These are phyloP conservation scores for Pycnonotus jocosus DNA, from an alignment of 2,113 vertebrate species.

Conservation along the genomic window DNA sequence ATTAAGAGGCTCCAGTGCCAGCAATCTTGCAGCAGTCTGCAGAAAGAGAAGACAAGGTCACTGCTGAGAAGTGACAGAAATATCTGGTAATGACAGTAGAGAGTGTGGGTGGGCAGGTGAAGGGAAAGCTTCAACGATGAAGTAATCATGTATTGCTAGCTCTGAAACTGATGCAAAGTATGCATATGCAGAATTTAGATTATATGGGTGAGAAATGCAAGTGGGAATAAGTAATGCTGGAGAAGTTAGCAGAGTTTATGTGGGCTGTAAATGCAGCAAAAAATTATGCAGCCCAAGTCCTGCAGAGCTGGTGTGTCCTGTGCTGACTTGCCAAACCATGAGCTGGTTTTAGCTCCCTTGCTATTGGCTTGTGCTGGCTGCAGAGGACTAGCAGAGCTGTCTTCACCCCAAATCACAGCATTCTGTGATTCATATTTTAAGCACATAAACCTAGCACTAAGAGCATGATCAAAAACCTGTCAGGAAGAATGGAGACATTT, in stretches of 20 bases:
- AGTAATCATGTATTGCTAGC: not conserved
- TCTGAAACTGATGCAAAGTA: not conserved
- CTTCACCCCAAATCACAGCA: not conserved
- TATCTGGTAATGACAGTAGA: not conserved
- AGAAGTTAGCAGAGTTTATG: not conserved
- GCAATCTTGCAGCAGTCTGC: not conserved
- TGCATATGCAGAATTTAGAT: not conserved
- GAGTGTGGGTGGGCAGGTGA: not conserved
- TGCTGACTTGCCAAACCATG: not conserved
- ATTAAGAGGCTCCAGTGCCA: not conserved
- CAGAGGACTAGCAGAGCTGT: not conserved
- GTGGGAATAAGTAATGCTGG: not conserved
- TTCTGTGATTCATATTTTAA: not conserved
- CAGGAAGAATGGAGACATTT: not conserved
- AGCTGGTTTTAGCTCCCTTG: not conserved
- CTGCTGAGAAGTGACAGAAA: slow-evolving; percentile 22
- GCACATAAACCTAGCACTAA: not conserved
- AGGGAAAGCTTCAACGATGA: not conserved
- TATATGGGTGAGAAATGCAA: not conserved
- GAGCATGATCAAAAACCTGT: not conserved
- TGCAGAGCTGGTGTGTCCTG: not conserved
- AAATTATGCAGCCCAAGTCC: not conserved
- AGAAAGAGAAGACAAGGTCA: slow-evolving; percentile 36
- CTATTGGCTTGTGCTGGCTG: not conserved
- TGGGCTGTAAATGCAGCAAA: not conserved